Base-by-base conservation (phyloP, 1,140 invertebrate species). In the Lepidurus apus region DNA sequence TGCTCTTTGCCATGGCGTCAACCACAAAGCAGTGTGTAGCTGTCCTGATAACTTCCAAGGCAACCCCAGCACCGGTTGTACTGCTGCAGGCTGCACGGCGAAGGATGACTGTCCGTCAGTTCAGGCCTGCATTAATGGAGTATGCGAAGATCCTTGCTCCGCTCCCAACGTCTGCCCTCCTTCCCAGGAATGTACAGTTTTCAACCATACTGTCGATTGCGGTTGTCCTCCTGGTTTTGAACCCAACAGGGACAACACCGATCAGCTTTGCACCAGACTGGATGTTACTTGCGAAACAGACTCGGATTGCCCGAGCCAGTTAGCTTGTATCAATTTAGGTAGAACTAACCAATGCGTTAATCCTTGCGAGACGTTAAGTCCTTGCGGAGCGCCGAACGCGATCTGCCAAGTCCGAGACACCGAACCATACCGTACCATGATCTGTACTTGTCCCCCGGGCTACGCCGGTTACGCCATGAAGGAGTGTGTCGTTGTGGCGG, bases 71-170 rank as follows among this genome's bases (percentile, higher is more conserved):
- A 77, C 77, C 26, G 89, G 90, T 77, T 96, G 94, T 82, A 87
- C 88, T 78, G 88, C 93, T 8, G 90, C 96, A 73, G 95, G 94
- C n/a, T 97, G 95, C 86, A 89, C 90, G 81, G 92, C 92, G 77
- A 94, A 95, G 84, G 92, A 92, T 79, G 95, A 97, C 80, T 97
- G 95, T 86, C 93, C 94, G 1, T 86, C 87, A 44, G 92, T 95
- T 81, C 90, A 92, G 83, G 90, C 93, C 81, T 97, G 95, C 83
- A 89, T 92, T 73, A 94, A 95, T 81, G 91, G 90, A 76, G 92
- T 94, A 82, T 97, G 95, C 85, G 89, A 93, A 17, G 91, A 94
- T 84, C 94, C 94, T 1, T 97, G 95, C 82, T 83, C 93, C 1
- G 42, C 82, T 43, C 89, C 90, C 74, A 91, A 93, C 82, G 89